These are phyloP conservation scores for Columba guinea DNA, from an alignment of 2,797 vertebrate species.

Conservation along the genomic window DNA sequence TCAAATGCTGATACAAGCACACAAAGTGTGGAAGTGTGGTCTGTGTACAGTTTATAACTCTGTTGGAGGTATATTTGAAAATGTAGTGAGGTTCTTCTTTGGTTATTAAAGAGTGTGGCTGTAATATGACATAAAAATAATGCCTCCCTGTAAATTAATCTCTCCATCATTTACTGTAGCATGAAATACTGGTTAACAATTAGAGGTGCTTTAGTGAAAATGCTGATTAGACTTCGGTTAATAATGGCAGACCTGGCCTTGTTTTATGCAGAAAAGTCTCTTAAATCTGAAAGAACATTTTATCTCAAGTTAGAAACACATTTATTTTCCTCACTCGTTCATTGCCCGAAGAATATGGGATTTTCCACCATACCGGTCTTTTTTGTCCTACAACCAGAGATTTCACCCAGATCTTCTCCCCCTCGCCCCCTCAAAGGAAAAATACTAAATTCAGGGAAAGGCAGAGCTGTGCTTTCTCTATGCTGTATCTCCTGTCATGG, in stretches of 20 bases:
- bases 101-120: neutral
- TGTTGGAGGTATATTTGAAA: neutral
- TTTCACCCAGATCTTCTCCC: neutral
- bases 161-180: neutral
- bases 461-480: conserved; percentile 9
- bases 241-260: neutral
- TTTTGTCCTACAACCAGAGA: neutral
- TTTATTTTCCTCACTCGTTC: neutral
- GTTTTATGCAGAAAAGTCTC: neutral
- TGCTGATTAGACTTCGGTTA: neutral
- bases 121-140: neutral
- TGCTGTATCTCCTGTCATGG: neutral
- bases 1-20: neutral
- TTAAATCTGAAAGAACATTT: neutral
- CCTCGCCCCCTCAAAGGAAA: neutral
- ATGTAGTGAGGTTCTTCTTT: neutral
- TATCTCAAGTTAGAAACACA: neutral
- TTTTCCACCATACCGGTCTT: neutral
- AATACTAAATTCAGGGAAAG: neutral
- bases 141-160: neutral
- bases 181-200: neutral
- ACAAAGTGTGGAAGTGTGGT: neutral
- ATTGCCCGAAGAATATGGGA: neutral
- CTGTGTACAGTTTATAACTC: neutral
- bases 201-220: neutral